Evolutionary conservation across 2,888 invertebrate species (phyloP), one percentile per base, ranked within the genome.

Genomic region (Synanthedon vespiformis): DNA sequence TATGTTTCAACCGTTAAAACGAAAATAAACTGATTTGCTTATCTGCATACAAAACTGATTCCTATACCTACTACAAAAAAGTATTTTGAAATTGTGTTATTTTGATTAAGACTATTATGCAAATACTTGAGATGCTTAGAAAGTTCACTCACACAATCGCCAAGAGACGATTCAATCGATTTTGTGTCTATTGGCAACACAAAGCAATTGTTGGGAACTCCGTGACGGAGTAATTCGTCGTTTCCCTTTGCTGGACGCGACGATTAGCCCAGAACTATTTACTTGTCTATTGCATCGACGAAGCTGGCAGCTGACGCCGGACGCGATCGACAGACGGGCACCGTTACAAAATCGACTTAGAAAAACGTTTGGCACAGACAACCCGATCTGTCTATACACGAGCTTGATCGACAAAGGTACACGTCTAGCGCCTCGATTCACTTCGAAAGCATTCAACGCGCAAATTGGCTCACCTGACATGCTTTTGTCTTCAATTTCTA

Each of bases 261-360:
- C 86, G 85, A 86, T 87, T 87, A 86, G 77, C 72, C 73, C 65
- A 73, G 74, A 79, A 80, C 86, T 82, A 87, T 87, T 87, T 87
- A 85, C 76, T 85, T 86, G 86, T 87, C 86, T 75, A 75, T 83
- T 82, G 67, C 67, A 65, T 67, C 62, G 66, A 70, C 67, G 64
- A 75, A 80, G 74, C 76, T 81, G 86, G 82, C 86, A 86, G 83
- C 85, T 84, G 85, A 81, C 84, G 72, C 65, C 65, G 65, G 67
- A 78, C 81, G 80, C 76, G 77, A 70, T 72, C 68, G 77, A 68
- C 74, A 75, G 78, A 78, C 82, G 76, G 74, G 78, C 79, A 79
- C 86, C 83, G 85, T 86, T 85, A 80, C 81, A 73, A 74, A 77
- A 75, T 72, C 70, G 80, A 80, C 86, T 86, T 86, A 86, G 86